Base-by-base conservation (phyloP, 2,113 vertebrate genomes). In the Tympanuchus pallidicinctus region DNA sequence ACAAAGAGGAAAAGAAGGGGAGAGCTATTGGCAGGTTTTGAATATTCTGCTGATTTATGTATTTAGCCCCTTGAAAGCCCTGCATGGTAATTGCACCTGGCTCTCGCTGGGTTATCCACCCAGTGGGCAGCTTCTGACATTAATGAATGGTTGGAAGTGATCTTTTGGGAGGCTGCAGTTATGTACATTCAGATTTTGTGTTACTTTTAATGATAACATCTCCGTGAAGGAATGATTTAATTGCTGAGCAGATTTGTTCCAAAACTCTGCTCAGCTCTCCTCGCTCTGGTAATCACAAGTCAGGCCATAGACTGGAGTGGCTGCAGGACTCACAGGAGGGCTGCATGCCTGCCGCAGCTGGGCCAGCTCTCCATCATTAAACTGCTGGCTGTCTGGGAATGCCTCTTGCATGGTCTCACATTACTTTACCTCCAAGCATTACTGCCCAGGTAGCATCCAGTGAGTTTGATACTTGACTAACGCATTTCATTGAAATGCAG, bases 281-380 rank as follows among this genome's bases (percentile, higher is more conserved):
- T 42, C 13, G 17, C 61, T 43, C 50, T 54, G 38, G 30, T 48
- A 54, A 30, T 22, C 25, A 30, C 0, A 0, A 50, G 22, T 36
- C 61, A 32, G 78, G 40, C 43, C 65, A 18, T 21, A 13, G 24
- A 11, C 54, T 14, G 13, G 12, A 80, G 15, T 17, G 30, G 50
- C 48, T n/a, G 24, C 3, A 8, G 66, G 56, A 21, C 63, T 67
- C 43, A 84, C 17, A 28, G 66, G 21, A 67, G 22, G 47, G 17
- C 27, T 28, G 22, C 5, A 0, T 43, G 34, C 5, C 0, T 38
- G 47, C 28, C 36, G 5, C 56, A 14, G 34, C 27, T 3, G 0
- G 22, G 59, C 59, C 86, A 60, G 25, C 43, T 40, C 20, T 5
- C 28, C 6, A 27, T 73, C 40, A 20, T 24, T 45, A n/a, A 28